A percentile compares a stretch with the other conserved stretches of the same genome.
These are phyloP conservation scores for Pecten maximus DNA, from an alignment of 2,888 invertebrate species.

Conservation along the genomic window DNA sequence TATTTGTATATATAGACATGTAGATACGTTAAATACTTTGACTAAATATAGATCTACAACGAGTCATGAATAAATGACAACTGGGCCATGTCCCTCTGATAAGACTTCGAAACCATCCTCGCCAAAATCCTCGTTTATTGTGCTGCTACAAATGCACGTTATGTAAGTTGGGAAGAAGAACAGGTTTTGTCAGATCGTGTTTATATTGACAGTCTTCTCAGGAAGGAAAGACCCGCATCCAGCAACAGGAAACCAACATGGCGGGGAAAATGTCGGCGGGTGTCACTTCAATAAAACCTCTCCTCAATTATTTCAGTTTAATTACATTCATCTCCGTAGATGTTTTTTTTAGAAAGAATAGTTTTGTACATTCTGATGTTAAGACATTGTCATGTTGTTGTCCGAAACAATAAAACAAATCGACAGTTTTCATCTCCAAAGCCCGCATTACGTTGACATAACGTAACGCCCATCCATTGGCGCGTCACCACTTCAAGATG, in stretches of 20 bases:
- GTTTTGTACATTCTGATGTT: not conserved
- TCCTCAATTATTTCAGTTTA: not conserved
- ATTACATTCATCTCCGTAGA: not conserved
- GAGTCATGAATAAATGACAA: no score
- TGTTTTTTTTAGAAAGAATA: not conserved
- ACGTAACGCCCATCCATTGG: not conserved
- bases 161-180: no score
- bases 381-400: not conserved
- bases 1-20: no score
- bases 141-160: no score
- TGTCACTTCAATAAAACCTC: not conserved
- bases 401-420: not conserved
- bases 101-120: no score
- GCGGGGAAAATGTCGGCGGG: not conserved
- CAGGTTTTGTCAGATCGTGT: not conserved
- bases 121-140: no score
- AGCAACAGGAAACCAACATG: not conserved
- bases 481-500: not conserved
- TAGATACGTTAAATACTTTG: no score
- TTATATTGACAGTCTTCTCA: not conserved
- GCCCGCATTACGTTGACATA: not conserved
- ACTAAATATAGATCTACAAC: no score
- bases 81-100: no score
- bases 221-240: not conserved
- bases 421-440: not conserved